These are phyloP conservation scores for Otolemur garnettii DNA, from an alignment of 2,113 vertebrate species.

Conservation along the genomic window DNA sequence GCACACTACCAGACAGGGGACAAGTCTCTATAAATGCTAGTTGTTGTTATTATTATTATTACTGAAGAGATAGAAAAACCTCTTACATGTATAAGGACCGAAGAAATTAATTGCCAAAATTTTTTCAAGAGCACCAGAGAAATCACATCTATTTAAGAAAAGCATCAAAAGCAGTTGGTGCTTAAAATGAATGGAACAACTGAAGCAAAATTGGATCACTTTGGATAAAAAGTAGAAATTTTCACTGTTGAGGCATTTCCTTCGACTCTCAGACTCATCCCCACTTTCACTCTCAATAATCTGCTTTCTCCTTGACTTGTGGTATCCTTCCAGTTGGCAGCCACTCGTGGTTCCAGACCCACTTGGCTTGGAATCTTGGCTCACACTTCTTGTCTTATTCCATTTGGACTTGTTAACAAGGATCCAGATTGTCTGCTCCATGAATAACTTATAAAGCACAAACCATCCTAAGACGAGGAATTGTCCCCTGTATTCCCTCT, in stretches of 20 bases:
- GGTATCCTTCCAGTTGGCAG: conserved; percentile 35
- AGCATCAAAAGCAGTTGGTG: background rate
- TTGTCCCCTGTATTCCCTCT: background rate
- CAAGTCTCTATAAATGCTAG: background rate
- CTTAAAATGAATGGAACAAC: conserved; percentile 26
- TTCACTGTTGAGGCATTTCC: background rate
- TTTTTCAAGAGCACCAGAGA: background rate
- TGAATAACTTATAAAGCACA: conserved; percentile 31
- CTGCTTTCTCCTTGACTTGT: conserved; percentile 39
- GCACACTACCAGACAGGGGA: background rate
- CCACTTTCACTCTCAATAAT: background rate
- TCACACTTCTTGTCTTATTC: conserved; percentile 27
- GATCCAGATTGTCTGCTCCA: conserved; percentile 56
- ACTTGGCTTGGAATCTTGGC: conserved; percentile 48
- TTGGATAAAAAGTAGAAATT: background rate
- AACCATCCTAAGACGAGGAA: background rate
- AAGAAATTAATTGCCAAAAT: background rate
- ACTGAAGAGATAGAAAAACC: background rate
- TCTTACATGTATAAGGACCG: background rate
- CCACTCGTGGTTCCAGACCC: background rate
- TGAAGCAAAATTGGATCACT: background rate
- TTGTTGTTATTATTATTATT: background rate
- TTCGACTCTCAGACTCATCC: background rate
- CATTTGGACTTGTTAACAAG: conserved; percentile 47
- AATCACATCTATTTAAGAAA: conserved; percentile 14